Evolutionary conservation across 2,888 invertebrate genomes (phyloP).

Genomic region (Drosophila emarginata): DNA sequence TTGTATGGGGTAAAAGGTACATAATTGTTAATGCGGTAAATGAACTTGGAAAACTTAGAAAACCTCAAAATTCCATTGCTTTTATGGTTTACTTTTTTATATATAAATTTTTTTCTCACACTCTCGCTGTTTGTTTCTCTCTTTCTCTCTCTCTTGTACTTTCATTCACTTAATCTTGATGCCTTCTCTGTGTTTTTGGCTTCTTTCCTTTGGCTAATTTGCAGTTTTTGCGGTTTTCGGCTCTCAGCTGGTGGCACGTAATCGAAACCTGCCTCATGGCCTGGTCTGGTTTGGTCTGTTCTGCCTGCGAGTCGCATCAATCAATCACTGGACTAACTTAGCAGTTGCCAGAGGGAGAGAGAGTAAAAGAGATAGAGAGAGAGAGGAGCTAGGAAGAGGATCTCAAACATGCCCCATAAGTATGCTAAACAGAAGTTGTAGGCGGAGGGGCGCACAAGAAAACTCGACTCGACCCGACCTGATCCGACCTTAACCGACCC

Average conservation of each 20-base stretch:
- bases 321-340: slow-evolving; percentile 58
- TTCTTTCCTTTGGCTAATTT: slow-evolving; percentile 32
- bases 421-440: slow-evolving; percentile 44
- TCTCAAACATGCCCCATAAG: slow-evolving; percentile 29
- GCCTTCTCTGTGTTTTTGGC: neutral
- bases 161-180: neutral
- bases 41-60: neutral
- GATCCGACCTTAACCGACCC: neutral
- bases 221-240: slow-evolving; percentile 40
- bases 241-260: slow-evolving; percentile 45
- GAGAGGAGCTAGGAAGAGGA: too few species aligned
- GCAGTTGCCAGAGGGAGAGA: neutral
- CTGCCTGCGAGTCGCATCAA: slow-evolving; percentile 48
- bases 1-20: neutral
- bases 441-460: neutral
- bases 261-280: slow-evolving; percentile 32
- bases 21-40: neutral
- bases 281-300: slow-evolving; percentile 13
- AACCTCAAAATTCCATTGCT: neutral
- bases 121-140: neutral
- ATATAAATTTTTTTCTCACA: neutral
- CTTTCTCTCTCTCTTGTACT: neutral
- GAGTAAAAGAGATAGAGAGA: neutral
- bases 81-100: neutral
- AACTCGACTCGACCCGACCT: neutral